A percentile compares a stretch with the other conserved stretches of the same genome.
phyloP scores from a whole-genome alignment of 2,888 invertebrate genomes.

The Dioctria linearis region DNA sequence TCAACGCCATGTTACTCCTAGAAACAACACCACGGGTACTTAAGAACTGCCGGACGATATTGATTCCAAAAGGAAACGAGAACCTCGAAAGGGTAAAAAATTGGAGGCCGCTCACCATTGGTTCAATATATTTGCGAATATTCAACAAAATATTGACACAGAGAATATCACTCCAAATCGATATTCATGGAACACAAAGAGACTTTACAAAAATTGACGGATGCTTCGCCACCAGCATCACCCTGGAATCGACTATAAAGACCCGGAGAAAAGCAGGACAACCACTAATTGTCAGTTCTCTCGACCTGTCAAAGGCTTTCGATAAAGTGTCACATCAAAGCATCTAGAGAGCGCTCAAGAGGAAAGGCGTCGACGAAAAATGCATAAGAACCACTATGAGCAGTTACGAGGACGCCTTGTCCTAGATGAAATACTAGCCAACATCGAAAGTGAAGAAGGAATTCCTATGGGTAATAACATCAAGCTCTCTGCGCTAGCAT shows the following conservation, averaged over 20 bases:
- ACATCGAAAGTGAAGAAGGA: neutral
- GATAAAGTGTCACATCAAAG: constrained; percentile 31
- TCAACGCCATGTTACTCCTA: neutral
- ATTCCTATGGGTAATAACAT: neutral
- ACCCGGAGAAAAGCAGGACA: neutral
- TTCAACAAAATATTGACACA: constrained; percentile 1
- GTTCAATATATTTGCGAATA: neutral
- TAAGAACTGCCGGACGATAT: too few relatives aligned
- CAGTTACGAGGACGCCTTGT: neutral
- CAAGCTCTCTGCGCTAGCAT: neutral
- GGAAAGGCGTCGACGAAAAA: neutral
- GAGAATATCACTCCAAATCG: neutral
- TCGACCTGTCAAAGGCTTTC: constrained; percentile 40
- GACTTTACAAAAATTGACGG: constrained; percentile 18
- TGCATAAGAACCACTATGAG: neutral
- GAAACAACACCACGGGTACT: neutral
- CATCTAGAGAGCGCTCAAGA: neutral
- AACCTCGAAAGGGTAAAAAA: neutral
- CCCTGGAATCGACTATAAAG: neutral
- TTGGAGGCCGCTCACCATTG: constrained; percentile 4
- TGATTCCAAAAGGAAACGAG: neutral
- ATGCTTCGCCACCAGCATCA: constrained; percentile 1
- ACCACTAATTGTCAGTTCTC: neutral
- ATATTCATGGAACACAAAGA: neutral
- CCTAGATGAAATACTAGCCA: neutral